phyloP scores from a whole-genome alignment of 2,797 vertebrate species.

The Bradypodion ventrale region DNA sequence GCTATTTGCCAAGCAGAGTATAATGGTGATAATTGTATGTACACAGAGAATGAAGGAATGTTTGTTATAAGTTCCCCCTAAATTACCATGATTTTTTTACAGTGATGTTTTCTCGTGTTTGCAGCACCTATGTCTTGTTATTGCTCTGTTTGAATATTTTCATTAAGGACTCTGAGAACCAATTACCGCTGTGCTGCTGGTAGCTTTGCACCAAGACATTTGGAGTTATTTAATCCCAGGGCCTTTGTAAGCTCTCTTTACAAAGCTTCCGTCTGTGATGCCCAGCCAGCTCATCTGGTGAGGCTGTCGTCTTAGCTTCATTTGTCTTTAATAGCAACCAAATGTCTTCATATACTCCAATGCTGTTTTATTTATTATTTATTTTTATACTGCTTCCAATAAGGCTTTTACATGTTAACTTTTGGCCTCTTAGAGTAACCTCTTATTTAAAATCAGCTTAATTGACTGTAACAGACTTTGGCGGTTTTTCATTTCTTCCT shows the following conservation, averaged over 20 bases:
- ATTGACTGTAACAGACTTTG: slow-evolving; percentile 65
- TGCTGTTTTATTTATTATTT: slow-evolving; percentile 59
- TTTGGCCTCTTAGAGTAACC: slow-evolving; percentile 64
- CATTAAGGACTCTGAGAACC: slow-evolving; percentile 51
- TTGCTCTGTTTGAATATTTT: slow-evolving; percentile 55
- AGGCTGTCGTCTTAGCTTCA: slow-evolving; percentile 69
- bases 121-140: slow-evolving; percentile 64
- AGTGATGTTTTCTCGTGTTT: slow-evolving; percentile 53
- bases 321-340: slow-evolving; percentile 75
- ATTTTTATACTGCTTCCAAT: slow-evolving; percentile 58
- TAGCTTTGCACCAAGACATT: slow-evolving; percentile 69
- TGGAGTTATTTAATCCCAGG: slow-evolving; percentile 72
- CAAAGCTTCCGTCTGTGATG: slow-evolving; percentile 62
- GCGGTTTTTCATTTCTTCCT: slow-evolving; percentile 63
- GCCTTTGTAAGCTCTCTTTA: slow-evolving; percentile 61
- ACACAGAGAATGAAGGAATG: slow-evolving; percentile 53
- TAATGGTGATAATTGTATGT: slow-evolving; percentile 54
- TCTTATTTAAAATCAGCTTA: slow-evolving; percentile 67
- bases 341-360: slow-evolving; percentile 70
- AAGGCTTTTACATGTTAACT: slow-evolving; percentile 63
- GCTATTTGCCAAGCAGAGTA: neutral
- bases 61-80: slow-evolving; percentile 55
- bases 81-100: slow-evolving; percentile 45
- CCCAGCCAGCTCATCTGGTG: slow-evolving; percentile 55
- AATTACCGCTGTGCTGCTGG: slow-evolving; percentile 53